phyloP scores from a whole-genome alignment of 2,797 vertebrate species.

The Thunnus albacares region DNA sequence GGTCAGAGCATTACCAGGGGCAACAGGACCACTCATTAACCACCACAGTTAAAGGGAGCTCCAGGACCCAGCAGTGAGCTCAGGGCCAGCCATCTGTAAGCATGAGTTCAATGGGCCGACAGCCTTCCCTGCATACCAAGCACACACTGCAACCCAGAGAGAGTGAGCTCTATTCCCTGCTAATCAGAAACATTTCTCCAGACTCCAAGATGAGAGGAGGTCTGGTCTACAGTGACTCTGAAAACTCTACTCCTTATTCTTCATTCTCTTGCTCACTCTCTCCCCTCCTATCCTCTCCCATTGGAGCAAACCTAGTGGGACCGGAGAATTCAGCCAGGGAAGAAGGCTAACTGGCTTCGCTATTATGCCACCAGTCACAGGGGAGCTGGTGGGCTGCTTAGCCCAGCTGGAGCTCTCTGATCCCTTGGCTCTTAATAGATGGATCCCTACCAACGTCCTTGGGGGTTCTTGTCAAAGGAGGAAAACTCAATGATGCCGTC shows the following conservation, averaged over 20 bases:
- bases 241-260: conserved; percentile 48
- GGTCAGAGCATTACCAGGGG: conserved; percentile 61
- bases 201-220: conserved; percentile 49
- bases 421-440: conserved; percentile 50
- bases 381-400: conserved; percentile 62
- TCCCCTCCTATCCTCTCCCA: conserved; percentile 27
- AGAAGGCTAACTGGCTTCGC: conserved; percentile 61
- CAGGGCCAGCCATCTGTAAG: conserved; percentile 61
- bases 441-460: conserved; percentile 30
- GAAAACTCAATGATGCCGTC: conserved; percentile 17
- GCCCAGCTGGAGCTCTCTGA: conserved; percentile 64
- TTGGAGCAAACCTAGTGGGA: conserved; percentile 53
- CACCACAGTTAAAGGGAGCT: conserved; percentile 55
- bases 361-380: conserved; percentile 51
- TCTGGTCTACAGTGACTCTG: conserved; percentile 47
- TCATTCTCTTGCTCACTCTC: conserved; percentile 23
- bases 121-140: conserved; percentile 53
- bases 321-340: conserved; percentile 42
- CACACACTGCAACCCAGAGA: conserved; percentile 43
- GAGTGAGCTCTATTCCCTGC: conserved; percentile 20
- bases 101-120: conserved; percentile 47
- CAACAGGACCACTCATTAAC: conserved; percentile 66
- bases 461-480: conserved; percentile 41
- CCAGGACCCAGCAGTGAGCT: conserved; percentile 57
- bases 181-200: conserved; percentile 63